A percentile compares a stretch with the other conserved stretches of the same genome.
Conservation (phyloP, 1,140 invertebrate species). For the Drosophila truncata region DNA sequence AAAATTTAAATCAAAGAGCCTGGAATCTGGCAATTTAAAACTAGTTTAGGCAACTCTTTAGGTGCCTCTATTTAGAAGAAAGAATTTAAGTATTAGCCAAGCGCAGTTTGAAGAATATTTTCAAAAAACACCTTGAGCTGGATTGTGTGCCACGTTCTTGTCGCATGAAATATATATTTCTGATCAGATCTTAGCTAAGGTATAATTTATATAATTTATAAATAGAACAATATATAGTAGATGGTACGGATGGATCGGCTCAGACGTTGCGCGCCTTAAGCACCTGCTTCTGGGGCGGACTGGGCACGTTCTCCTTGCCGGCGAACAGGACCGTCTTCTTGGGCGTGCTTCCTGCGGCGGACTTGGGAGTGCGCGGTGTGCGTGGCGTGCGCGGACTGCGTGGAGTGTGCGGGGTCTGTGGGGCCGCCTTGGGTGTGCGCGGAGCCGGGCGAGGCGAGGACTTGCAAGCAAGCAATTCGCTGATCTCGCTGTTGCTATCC, state of each 20-base stretch:
- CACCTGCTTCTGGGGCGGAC: constrained; percentile 83
- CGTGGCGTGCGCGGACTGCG: constrained; percentile 72
- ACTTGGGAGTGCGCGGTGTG: constrained; percentile 67
- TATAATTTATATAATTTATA: constrained; percentile 47
- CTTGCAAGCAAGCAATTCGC: constrained; percentile 63
- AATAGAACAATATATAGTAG: constrained; percentile 34
- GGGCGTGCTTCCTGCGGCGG: constrained; percentile 67
- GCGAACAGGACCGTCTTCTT: constrained; percentile 81
- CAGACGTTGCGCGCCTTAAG: constrained; percentile 81
- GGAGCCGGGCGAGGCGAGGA: constrained; percentile 47
- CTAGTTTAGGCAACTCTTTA: not conserved
- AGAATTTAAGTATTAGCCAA: not conserved
- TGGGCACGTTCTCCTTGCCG: constrained; percentile 80
- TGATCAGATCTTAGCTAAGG: constrained; percentile 65
- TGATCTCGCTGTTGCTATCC: constrained; percentile 74
- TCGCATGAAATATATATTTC: constrained; percentile 50
- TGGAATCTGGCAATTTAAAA: not conserved
- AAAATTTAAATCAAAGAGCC: too few species aligned
- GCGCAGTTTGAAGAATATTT: not conserved
- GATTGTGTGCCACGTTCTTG: constrained; percentile 40
- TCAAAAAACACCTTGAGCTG: constrained; percentile 6
- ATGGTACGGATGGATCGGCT: constrained; percentile 3
- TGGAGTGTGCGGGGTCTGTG: constrained; percentile 59
- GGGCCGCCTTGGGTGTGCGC: constrained; percentile 59
- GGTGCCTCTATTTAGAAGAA: not conserved